Conservation (phyloP, 30 jellyfish, hydroid and myxozoan genomes). For the Aurelia sp. region DNA sequence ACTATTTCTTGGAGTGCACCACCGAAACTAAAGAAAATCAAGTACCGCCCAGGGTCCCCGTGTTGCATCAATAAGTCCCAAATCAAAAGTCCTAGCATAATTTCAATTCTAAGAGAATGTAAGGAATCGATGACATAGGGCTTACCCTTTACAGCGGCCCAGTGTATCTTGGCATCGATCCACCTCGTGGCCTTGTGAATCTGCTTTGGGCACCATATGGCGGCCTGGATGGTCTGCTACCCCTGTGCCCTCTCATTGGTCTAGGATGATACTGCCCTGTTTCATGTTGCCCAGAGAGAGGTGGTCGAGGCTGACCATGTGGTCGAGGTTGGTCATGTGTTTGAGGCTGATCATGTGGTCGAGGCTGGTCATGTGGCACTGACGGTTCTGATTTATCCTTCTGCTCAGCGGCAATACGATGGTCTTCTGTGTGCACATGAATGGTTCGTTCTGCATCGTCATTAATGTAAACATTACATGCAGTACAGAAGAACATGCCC, state of each 20-base stretch:
- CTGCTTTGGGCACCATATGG: slow-evolving; percentile 22
- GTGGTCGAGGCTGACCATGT: neutral
- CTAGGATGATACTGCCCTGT: slow-evolving; percentile 6
- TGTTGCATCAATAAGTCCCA: no score
- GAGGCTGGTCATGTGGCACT: neutral
- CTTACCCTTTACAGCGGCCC: neutral
- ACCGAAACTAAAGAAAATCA: no score
- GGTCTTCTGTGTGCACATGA: slow-evolving; percentile 62
- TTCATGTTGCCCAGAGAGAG: neutral
- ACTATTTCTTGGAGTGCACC: no score
- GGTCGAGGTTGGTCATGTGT: no score
- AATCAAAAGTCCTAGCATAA: no score
- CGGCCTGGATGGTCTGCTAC: slow-evolving; percentile 16
- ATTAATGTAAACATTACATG: slow-evolving; percentile 9
- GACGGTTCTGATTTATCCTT: slow-evolving; percentile 4
- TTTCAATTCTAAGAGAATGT: no score
- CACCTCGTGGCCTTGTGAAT: slow-evolving; percentile 31
- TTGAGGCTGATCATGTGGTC: neutral
- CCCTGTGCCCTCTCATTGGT: neutral
- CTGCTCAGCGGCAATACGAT: slow-evolving; percentile 1
- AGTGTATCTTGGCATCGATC: slow-evolving; percentile 12
- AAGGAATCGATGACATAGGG: no score
- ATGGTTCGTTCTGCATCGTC: slow-evolving; percentile 28
- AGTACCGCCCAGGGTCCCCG: no score
- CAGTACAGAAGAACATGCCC: slow-evolving; percentile 49